Evolutionary conservation across 1,140 invertebrate species (phyloP).

Genomic region (Telenomus remus): DNA sequence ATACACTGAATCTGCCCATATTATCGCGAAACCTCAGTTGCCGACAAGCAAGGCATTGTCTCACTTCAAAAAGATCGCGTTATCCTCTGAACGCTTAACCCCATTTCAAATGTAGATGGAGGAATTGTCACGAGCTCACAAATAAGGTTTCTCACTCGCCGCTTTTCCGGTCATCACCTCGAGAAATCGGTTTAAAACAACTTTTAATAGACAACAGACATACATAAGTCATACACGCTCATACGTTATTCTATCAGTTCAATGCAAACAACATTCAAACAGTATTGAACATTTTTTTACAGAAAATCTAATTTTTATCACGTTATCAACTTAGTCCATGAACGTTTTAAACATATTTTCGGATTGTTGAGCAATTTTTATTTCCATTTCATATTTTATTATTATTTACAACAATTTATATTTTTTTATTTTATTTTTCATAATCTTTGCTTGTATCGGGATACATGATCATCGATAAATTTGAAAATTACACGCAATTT

Average conservation of each 20-base stretch:
- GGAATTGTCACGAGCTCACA: slow-evolving; percentile 45
- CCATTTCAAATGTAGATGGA: slow-evolving; percentile 56
- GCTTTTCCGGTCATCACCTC: slow-evolving; percentile 46
- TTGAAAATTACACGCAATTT: slow-evolving; percentile 27
- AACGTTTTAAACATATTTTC: no score
- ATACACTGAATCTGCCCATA: slow-evolving; percentile 24
- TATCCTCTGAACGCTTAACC: slow-evolving; percentile 58
- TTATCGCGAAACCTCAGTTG: slow-evolving; percentile 51
- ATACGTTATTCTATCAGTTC: no score
- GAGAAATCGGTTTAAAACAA: background rate
- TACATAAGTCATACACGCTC: no score
- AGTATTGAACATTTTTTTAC: no score
- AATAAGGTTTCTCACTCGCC: slow-evolving; percentile 48
- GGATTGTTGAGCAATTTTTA: no score
- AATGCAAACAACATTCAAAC: no score
- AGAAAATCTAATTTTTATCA: no score
- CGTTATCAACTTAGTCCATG: no score
- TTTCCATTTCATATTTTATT: no score
- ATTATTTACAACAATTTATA: no score
- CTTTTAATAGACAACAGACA: background rate
- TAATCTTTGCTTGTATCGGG: slow-evolving; percentile 11
- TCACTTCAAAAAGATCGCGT: slow-evolving; percentile 52
- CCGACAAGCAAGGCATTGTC: slow-evolving; percentile 44
- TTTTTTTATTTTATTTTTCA: slow-evolving; percentile 30
- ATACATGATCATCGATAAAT: slow-evolving; percentile 39